Evolutionary conservation across 1,140 invertebrate species (phyloP), one percentile per base, ranked within the genome.

Genomic region (Anastatus disparis): DNA sequence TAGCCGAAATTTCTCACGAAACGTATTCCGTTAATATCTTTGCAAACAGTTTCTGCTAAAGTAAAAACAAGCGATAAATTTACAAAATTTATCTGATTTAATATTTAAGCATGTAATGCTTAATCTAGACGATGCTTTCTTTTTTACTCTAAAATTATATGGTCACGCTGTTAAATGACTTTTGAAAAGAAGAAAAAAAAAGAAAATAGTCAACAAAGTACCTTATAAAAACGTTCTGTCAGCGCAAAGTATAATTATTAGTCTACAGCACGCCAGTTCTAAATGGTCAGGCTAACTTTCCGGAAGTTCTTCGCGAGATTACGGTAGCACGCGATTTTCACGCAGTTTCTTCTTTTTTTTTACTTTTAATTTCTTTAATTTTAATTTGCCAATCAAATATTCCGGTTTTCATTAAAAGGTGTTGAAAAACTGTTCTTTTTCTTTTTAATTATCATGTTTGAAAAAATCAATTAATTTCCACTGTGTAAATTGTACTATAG

Each of bases 201-300:
- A n/a, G n/a, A n/a, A n/a, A n/a, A n/a, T n/a, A n/a, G n/a, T n/a
- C n/a, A n/a, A n/a, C n/a, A n/a, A n/a, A n/a, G 46, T n/a, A 17
- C 26, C 35, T 52, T 27, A 52, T 55, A 52, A 62, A 63, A 38
- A 52, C n/a, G 13, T 13, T 35, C 12, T 40, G 31, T 64, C 48
- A 50, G 48, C 38, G n/a, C 10, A 9, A 46, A 42, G 58, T 29
- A 29, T 53, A 56, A 66, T 66, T 55, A 66, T 66, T 66, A 56
- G 52, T 35, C 27, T 26, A 13, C 12, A 7, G 17, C 64, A 66
- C 64, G 64, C 27, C 42, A 63, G 17, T 22, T 9, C 13, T 27
- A 29, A 61, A 46, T 61, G 38, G 40, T 46, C 26, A 8, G 58
- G 20, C 26, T 20, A n/a, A 46, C 58, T 61, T 46, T 24, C 44